phyloP scores from a whole-genome alignment of 2,888 invertebrate genomes.

The Mesoligia furuncula region DNA sequence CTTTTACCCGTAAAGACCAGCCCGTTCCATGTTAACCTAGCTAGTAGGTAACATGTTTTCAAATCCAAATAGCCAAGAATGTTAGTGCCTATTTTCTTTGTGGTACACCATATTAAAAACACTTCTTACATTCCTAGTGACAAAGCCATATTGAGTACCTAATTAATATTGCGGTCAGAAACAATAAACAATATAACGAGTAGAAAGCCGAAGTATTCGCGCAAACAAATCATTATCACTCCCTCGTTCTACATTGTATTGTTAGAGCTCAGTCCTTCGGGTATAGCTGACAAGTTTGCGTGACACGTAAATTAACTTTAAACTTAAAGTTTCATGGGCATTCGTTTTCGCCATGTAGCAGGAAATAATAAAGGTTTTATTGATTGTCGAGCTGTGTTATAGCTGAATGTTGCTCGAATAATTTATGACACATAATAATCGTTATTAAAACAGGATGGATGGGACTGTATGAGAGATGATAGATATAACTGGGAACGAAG shows the following conservation, averaged over 20 bases:
- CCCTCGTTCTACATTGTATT: slow-evolving; percentile 28
- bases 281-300: slow-evolving; percentile 55
- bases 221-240: slow-evolving; percentile 56
- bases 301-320: slow-evolving; percentile 58
- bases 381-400: slow-evolving; percentile 10
- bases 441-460: neutral
- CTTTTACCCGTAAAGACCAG: neutral
- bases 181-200: slow-evolving; percentile 39
- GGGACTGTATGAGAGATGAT: neutral
- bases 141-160: slow-evolving; percentile 23
- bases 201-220: slow-evolving; percentile 31
- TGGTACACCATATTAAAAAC: neutral
- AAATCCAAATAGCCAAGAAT: neutral
- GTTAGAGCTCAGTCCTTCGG: slow-evolving; percentile 35
- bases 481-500: neutral
- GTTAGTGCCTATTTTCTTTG: neutral
- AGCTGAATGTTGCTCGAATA: neutral
- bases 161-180: slow-evolving; percentile 47
- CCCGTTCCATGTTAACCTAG: neutral
- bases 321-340: slow-evolving; percentile 53
- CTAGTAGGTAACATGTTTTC: neutral
- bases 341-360: slow-evolving; percentile 18
- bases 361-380: slow-evolving; percentile 39
- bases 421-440: neutral
- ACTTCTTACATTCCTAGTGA: slow-evolving; percentile 30